A percentile compares a stretch with the other conserved stretches of the same genome.
Conservation (phyloP, 2,888 invertebrate genomes). For the Altica lythri region DNA sequence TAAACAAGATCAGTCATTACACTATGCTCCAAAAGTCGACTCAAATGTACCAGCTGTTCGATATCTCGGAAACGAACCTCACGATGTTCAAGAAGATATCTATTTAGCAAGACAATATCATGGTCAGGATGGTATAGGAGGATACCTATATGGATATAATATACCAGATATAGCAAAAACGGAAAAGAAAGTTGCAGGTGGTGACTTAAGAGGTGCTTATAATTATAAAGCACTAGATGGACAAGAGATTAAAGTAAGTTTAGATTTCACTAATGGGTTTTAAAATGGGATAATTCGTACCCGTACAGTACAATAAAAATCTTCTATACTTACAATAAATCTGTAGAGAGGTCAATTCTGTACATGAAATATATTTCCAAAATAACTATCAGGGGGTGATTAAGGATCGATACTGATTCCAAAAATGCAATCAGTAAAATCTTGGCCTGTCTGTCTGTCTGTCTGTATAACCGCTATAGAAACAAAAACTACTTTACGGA, state of each 20-base stretch:
- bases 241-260: conserved; percentile 63
- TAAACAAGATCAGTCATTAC: conserved; percentile 55
- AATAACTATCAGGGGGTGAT: too few species aligned
- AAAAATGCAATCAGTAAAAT: too few species aligned
- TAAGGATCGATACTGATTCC: too few species aligned
- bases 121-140: conserved; percentile 68
- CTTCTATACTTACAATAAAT: too few species aligned
- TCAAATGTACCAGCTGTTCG: conserved; percentile 59
- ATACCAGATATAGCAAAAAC: conserved; percentile 76
- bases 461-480: too few species aligned
- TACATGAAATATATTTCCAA: too few species aligned
- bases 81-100: conserved; percentile 68
- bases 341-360: too few species aligned
- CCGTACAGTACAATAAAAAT: too few species aligned
- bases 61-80: conserved; percentile 59
- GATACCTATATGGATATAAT: conserved; percentile 73
- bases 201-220: conserved; percentile 73
- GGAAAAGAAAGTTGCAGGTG: conserved; percentile 71
- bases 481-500: too few species aligned
- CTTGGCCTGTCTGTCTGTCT: too few species aligned
- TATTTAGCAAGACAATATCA: conserved; percentile 74
- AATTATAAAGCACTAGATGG: conserved; percentile 67
- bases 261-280: too few species aligned
- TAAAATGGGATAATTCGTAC: too few species aligned
- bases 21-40: conserved; percentile 63